Evolutionary conservation across 1,140 invertebrate species (phyloP).

Genomic region (Oryctes rhinoceros): DNA sequence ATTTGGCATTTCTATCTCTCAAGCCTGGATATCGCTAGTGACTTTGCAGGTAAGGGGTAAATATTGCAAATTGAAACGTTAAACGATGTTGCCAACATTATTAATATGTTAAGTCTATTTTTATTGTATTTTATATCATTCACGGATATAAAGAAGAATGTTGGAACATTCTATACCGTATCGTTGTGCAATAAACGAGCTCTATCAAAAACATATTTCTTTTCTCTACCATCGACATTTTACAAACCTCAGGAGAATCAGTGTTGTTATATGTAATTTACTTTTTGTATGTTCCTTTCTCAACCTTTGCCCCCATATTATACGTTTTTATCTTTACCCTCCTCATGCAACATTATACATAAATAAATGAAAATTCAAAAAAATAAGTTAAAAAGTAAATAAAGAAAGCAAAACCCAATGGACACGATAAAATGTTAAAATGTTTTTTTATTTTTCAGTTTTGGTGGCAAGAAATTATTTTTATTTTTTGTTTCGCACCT

Average conservation of each 20-base stretch:
- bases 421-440: neutral
- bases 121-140: no score
- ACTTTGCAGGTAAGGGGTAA: conserved; percentile 6
- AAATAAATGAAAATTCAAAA: neutral
- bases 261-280: conserved; percentile 33
- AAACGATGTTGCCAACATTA: neutral
- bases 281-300: conserved; percentile 15
- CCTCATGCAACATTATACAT: neutral
- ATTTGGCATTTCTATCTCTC: neutral
- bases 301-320: neutral
- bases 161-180: neutral
- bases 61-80: neutral
- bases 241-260: conserved; percentile 36
- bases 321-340: conserved; percentile 1
- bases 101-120: neutral
- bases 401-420: neutral
- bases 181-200: neutral
- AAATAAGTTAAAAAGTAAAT: neutral
- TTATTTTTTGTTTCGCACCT: conserved; percentile 2
- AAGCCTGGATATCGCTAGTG: neutral
- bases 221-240: neutral
- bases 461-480: conserved; percentile 1
- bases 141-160: no score
- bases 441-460: neutral
- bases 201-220: neutral